phyloP scores from a whole-genome alignment of 2,113 vertebrate genomes.

The Hippocampus abdominalis region DNA sequence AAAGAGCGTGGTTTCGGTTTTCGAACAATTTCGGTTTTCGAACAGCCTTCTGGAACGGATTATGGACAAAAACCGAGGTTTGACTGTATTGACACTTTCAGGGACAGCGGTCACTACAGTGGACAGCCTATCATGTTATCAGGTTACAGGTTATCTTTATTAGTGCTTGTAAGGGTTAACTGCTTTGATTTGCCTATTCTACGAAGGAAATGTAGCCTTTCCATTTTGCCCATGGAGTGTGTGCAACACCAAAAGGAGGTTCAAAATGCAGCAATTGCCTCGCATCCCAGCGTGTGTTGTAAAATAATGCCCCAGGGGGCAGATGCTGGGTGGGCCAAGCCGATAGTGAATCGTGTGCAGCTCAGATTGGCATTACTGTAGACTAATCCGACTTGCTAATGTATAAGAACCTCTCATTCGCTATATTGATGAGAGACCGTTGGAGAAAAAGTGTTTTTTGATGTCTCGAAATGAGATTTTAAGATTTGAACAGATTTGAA shows the following conservation, averaged over 20 bases:
- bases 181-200: background rate
- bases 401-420: constrained; percentile 34
- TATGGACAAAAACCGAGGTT: too few relatives aligned
- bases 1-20: too few relatives aligned
- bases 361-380: constrained; percentile 33
- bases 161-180: background rate
- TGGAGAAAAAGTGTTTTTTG: background rate
- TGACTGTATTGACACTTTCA: too few relatives aligned
- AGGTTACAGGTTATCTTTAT: too few relatives aligned
- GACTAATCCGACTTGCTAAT: constrained; percentile 29
- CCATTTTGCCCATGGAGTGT: background rate
- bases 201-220: background rate
- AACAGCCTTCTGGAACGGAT: too few relatives aligned
- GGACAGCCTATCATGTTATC: too few relatives aligned
- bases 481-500: background rate
- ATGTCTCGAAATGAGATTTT: background rate
- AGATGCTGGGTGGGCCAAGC: constrained; percentile 1
- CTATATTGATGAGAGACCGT: constrained; percentile 19
- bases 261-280: background rate
- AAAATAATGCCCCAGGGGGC: constrained; percentile 7
- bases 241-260: background rate
- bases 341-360: constrained; percentile 2
- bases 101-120: too few relatives aligned
- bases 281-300: background rate
- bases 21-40: too few relatives aligned